Evolutionary conservation across 2,797 vertebrate genomes (phyloP).

Genomic region (Galaxias olidus): DNA sequence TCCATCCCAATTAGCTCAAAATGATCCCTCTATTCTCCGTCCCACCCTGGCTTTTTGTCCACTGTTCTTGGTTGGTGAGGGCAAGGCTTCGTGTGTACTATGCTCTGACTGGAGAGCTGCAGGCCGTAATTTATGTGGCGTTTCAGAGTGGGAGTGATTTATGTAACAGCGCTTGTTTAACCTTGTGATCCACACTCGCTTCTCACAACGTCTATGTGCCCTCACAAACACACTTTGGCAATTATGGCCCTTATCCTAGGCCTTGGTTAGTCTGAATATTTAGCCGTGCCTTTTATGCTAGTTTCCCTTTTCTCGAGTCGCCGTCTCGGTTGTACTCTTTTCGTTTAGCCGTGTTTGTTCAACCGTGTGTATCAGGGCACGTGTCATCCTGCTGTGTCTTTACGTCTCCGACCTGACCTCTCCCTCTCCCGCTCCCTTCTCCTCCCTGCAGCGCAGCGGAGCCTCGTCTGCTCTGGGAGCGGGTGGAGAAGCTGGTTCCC

Average conservation of each 20-base stretch:
- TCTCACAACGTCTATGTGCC: background rate
- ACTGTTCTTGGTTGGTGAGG: too few species aligned
- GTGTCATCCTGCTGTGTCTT: constrained; percentile 7
- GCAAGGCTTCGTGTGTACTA: constrained; percentile 5
- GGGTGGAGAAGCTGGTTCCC: constrained; percentile 90
- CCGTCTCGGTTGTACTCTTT: too few species aligned
- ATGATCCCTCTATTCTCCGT: background rate
- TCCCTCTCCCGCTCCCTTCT: constrained; percentile 20
- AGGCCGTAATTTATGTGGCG: constrained; percentile 4
- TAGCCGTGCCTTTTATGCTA: too few species aligned
- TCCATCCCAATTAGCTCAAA: background rate
- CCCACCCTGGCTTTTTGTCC: background rate
- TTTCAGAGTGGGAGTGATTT: constrained; percentile 43
- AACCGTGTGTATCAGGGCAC: too few species aligned
- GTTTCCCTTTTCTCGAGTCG: too few species aligned
- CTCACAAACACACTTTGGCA: too few species aligned
- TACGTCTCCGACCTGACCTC: constrained; percentile 14
- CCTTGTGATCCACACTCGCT: constrained; percentile 24
- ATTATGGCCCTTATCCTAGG: too few species aligned
- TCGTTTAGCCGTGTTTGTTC: too few species aligned
- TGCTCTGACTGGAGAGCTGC: background rate
- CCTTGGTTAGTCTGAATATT: too few species aligned
- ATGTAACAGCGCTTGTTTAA: constrained; percentile 45
- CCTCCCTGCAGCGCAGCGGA: constrained; percentile 76
- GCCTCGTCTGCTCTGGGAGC: constrained; percentile 91